Base-by-base conservation (phyloP, 2,113 vertebrate genomes). In the Nicator chloris region DNA sequence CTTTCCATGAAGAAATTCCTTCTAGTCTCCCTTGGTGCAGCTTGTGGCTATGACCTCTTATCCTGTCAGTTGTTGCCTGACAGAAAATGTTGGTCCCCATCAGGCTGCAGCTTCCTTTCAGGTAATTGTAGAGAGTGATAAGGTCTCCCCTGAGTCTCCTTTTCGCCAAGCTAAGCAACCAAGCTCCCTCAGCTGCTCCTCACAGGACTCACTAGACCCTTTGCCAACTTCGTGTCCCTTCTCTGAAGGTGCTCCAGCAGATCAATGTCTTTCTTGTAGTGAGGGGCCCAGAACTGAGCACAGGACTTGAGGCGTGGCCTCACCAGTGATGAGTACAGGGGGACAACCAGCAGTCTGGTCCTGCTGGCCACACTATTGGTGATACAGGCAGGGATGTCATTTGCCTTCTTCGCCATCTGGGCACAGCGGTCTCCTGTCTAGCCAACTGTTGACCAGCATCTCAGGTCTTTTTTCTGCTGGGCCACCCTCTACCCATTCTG, bases 291-390 rank as follows among this genome's bases (percentile, higher is more conserved):
- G 12, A 51, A 44, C 11, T 17, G 22, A 42, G 13, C 37, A 33
- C 5, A 22, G 22, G 14, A 37, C 14, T 51, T 27, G 21, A 33
- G 45, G 7, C 37, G 9, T 5, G 8, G 7, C 9, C 22, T 33
- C 45, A 31, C 3, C 45, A 65, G 15, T 20, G 30, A 28, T 0
- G 0, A n/a, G 26, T 26, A 66, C 31, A 65, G 8, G 3, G 4
- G 7, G 11, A 14, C 13, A 59, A 27, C 30, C 13, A 1, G 8
- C 31, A 22, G 9, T 26, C 14, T 68, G 11, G 2, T 76, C 13
- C 14, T 50, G 31, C 22, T 60, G 33, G 37, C 21, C 17, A 51
- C 6, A 7, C 9, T 12, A 9, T 59, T 35, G 5, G 28, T 44
- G 27, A 15, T 17, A 15, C 22, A 37, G 27, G 27, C 22, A 31